A percentile compares a stretch with the other conserved stretches of the same genome.
phyloP scores from a whole-genome alignment of 2,797 vertebrate species.

The Spinibarbus caldwelli region DNA sequence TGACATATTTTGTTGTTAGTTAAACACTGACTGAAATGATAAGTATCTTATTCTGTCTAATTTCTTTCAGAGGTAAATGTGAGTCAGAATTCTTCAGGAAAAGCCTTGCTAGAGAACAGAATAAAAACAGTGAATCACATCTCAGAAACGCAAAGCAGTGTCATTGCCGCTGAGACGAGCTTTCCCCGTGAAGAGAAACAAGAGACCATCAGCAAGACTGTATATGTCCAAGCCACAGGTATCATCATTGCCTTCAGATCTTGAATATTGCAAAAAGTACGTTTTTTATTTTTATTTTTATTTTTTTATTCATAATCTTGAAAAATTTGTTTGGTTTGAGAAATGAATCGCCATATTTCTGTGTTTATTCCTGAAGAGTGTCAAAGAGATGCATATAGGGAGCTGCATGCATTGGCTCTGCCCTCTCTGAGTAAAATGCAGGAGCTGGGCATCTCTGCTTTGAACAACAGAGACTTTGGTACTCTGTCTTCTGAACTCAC shows the following conservation, averaged over 20 bases:
- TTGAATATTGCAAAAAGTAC: not conserved
- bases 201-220: constrained; percentile 48
- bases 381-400: constrained; percentile 80
- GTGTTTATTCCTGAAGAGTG: constrained; percentile 75
- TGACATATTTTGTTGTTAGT: not conserved
- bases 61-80: constrained; percentile 51
- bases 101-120: not conserved
- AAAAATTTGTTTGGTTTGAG: not conserved
- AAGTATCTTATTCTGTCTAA: not conserved
- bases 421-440: constrained; percentile 76
- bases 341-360: not conserved
- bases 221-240: constrained; percentile 85
- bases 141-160: not conserved
- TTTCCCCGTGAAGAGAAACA: constrained; percentile 37
- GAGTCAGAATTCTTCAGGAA: constrained; percentile 9
- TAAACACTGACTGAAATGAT: not conserved
- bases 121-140: not conserved
- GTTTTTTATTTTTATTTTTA: not conserved
- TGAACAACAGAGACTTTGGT: constrained; percentile 78
- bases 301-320: not conserved
- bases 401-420: constrained; percentile 79
- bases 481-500: constrained; percentile 84
- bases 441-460: constrained; percentile 70
- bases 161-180: constrained; percentile 19
- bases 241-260: constrained; percentile 12